Base-by-base conservation (phyloP, 2,113 vertebrate species). In the Rhinolophus sinicus region DNA sequence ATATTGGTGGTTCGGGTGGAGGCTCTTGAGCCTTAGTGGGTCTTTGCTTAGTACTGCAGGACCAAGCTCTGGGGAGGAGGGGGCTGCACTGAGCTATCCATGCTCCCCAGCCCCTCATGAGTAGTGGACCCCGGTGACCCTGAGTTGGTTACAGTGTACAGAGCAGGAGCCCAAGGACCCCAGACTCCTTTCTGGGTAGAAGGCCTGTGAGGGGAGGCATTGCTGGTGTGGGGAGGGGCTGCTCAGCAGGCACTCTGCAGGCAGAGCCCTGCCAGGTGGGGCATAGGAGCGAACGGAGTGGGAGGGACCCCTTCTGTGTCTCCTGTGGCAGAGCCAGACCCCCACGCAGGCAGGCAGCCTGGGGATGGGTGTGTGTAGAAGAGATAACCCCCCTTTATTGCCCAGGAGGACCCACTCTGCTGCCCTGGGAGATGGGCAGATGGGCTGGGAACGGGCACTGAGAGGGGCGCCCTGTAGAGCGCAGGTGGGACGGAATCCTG, bases 361-460 rank as follows among this genome's bases (percentile, higher is more conserved):
- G 15, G 40, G 56, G 22, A 50, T 5, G 6, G 13, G 16, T 14
- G 22, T 18, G n/a, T 58, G 38, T 33, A 21, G 54, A 50, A 35
- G 62, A 19, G 21, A 0, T 8, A 50, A 50, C 10, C 44, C n/a
- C 26, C n/a, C 24, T 56, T 35, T 28, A 2, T 26, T 19, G 21
- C 56, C 28, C 7, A 10, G 18, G 30, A 67, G 65, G 1, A 5
- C 4, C 21, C 8, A 2, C 5, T 7, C 10, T 28, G 44, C 8
- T 8, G 19, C 47, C 47, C 47, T 1, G 47, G 40, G 64, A 2
- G 30, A 33, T 0, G 1, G n/a, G 76, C 12, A 54, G 12, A 2
- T 15, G n/a, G 52, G 1, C 44, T 0, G 1, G 26, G 47, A 50
- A 50, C 30, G 1, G 1, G n/a, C 5, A 0, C 15, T 4, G 8